phyloP scores from a whole-genome alignment of 2,113 vertebrate genomes.

The Rhabdomys dilectus region DNA sequence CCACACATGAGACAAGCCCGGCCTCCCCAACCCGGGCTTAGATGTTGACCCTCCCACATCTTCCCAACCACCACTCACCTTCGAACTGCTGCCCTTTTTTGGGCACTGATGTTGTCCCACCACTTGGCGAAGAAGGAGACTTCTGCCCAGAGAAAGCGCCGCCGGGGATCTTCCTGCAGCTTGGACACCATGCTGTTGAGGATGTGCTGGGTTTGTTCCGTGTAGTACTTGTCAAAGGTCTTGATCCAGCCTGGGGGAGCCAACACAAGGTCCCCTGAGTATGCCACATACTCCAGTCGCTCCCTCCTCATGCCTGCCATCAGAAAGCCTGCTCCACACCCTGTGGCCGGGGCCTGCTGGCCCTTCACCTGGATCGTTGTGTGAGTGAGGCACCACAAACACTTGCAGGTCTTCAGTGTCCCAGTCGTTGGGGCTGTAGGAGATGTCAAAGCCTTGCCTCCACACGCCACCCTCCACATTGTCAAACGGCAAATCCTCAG shows the following conservation, averaged over 20 bases:
- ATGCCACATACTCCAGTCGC: fast-evolving
- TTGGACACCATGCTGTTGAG: slow-evolving; percentile 98
- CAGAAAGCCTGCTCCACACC: no score
- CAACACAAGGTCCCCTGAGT: slow-evolving; percentile 25
- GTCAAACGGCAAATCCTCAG: slow-evolving; percentile 95
- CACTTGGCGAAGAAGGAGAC: slow-evolving; percentile 98
- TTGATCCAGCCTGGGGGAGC: slow-evolving; percentile 95
- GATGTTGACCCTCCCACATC: fast-evolving
- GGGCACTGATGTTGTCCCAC: slow-evolving; percentile 95
- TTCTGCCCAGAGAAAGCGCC: slow-evolving; percentile 98
- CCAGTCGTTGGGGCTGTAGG: slow-evolving; percentile 94
- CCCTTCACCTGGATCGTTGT: slow-evolving; percentile 97
- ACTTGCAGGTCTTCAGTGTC: slow-evolving; percentile 94
- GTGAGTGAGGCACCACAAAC: slow-evolving; percentile 97
- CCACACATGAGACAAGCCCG: not conserved
- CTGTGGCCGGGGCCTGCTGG: fast-evolving
- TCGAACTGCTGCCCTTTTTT: slow-evolving; percentile 93
- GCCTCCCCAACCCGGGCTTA: not conserved
- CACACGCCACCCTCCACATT: slow-evolving; percentile 97
- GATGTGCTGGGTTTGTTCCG: slow-evolving; percentile 98
- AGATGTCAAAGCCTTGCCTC: slow-evolving; percentile 98
- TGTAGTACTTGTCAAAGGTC: slow-evolving; percentile 99
- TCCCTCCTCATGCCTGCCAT: fast-evolving
- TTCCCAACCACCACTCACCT: slow-evolving; percentile 86
- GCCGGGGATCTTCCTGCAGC: slow-evolving; percentile 94